These are phyloP conservation scores for Eupithecia dodoneata DNA, from an alignment of 2,888 invertebrate species.

Conservation along the genomic window DNA sequence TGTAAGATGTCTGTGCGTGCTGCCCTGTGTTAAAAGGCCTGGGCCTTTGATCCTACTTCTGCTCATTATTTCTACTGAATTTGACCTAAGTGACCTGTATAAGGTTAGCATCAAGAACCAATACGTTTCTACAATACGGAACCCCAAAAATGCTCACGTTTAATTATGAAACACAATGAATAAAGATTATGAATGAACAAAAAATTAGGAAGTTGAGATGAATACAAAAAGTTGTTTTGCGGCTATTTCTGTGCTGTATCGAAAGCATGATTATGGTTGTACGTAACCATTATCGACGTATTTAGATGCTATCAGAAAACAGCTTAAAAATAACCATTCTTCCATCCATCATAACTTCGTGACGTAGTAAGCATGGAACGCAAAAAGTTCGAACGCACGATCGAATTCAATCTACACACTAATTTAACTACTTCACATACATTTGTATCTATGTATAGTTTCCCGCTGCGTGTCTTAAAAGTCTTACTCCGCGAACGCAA, in stretches of 20 bases:
- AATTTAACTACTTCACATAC: no score
- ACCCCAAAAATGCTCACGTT: background rate
- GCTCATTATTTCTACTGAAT: background rate
- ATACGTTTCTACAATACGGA: background rate
- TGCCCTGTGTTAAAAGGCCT: no score
- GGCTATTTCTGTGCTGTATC: constrained; percentile 12
- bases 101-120: background rate
- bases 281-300: background rate
- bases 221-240: background rate
- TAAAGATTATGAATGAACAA: background rate
- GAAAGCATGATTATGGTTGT: background rate
- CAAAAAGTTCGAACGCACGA: background rate
- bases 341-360: background rate
- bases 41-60: background rate
- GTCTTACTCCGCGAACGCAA: no score
- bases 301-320: background rate
- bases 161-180: background rate
- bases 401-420: no score
- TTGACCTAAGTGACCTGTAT: background rate
- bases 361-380: background rate
- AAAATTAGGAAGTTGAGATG: constrained; percentile 2
- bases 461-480: no score
- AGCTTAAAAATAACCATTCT: background rate
- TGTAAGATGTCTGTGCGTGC: no score
- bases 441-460: no score